A percentile compares a stretch with the other conserved stretches of the same genome.
Evolutionary conservation across 1,140 invertebrate genomes (phyloP).

Genomic region (Sminthurides bifidus): DNA sequence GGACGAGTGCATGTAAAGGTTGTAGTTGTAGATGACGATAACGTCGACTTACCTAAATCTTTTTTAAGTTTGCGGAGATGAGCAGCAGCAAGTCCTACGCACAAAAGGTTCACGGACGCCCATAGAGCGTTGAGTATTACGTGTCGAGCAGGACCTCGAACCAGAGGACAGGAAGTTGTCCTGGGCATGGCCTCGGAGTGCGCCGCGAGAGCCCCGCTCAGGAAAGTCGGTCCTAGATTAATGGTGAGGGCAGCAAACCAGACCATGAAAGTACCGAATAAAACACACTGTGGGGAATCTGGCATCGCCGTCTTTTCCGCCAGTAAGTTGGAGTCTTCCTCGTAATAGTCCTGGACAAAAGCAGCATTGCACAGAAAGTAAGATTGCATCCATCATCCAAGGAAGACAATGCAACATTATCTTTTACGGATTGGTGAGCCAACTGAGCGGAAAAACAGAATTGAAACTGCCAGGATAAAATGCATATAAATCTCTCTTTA

Average conservation of each 20-base stretch:
- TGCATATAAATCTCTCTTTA: too few relatives aligned
- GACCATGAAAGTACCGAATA: slow-evolving; percentile 85
- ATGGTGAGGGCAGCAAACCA: slow-evolving; percentile 79
- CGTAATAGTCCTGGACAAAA: slow-evolving; percentile 47
- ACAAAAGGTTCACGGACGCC: slow-evolving; percentile 76
- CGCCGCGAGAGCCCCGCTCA: slow-evolving; percentile 70
- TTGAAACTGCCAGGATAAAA: too few relatives aligned
- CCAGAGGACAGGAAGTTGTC: slow-evolving; percentile 62
- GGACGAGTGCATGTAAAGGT: too few relatives aligned
- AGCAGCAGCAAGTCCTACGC: slow-evolving; percentile 69
- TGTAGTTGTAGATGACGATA: too few relatives aligned
- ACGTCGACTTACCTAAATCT: slow-evolving; percentile 58
- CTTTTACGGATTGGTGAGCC: too few relatives aligned
- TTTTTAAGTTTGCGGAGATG: slow-evolving; percentile 71
- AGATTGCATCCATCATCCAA: too few relatives aligned
- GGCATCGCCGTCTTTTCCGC: slow-evolving; percentile 31
- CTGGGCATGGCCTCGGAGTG: slow-evolving; percentile 49
- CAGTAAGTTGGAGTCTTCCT: slow-evolving; percentile 39
- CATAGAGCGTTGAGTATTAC: slow-evolving; percentile 80
- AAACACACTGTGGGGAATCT: slow-evolving; percentile 73
- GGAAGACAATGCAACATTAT: too few relatives aligned
- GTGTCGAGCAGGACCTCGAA: slow-evolving; percentile 65
- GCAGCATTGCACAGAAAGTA: too few relatives aligned
- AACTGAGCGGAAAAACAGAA: too few relatives aligned
- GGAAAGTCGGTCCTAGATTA: slow-evolving; percentile 79